Percentiles rank a stretch among this genome's conserved stretches.
Evolutionary conservation across 2,797 vertebrate genomes (phyloP).

Genomic region (Sebastolobus altivelis): DNA sequence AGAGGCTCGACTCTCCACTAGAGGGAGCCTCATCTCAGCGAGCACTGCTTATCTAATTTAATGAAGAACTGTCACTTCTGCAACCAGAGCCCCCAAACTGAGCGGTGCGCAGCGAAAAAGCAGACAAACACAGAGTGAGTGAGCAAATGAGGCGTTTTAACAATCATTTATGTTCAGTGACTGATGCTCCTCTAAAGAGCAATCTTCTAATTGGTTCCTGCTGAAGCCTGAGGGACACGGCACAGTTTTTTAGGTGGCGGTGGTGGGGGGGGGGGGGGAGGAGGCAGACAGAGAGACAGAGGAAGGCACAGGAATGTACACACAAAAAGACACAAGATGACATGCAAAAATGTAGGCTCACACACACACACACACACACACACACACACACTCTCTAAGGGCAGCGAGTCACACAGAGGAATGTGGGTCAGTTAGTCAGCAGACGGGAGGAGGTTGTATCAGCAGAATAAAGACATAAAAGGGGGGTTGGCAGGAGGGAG

Average conservation of each 20-base stretch:
- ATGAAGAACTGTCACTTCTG: constrained; percentile 53
- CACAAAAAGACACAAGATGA: constrained; percentile 11
- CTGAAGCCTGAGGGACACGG: constrained; percentile 56
- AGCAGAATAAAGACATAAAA: constrained; percentile 77
- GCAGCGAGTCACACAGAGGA: constrained; percentile 69
- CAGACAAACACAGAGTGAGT: constrained; percentile 38
- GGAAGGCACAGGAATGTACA: constrained; percentile 22
- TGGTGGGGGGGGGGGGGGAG: background rate
- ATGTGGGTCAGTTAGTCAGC: constrained; percentile 86
- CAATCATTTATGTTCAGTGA: constrained; percentile 61
- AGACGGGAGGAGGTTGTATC: constrained; percentile 80
- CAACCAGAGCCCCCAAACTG: constrained; percentile 30
- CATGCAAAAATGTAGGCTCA: constrained; percentile 4
- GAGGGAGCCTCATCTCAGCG: constrained; percentile 64
- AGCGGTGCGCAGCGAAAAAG: constrained; percentile 25
- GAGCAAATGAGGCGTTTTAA: constrained; percentile 62
- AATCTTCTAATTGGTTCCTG: constrained; percentile 67
- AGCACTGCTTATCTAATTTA: constrained; percentile 31
- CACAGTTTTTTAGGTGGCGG: constrained; percentile 21
- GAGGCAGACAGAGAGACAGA: constrained; percentile 42
- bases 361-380: constrained; percentile 39
- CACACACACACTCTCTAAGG: constrained; percentile 43
- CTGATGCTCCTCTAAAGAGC: constrained; percentile 60
- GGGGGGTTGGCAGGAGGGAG: constrained; percentile 53
- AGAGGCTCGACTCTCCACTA: constrained; percentile 59